These are phyloP conservation scores for Tapera naevia DNA, from an alignment of 2,797 vertebrate species.

Conservation along the genomic window DNA sequence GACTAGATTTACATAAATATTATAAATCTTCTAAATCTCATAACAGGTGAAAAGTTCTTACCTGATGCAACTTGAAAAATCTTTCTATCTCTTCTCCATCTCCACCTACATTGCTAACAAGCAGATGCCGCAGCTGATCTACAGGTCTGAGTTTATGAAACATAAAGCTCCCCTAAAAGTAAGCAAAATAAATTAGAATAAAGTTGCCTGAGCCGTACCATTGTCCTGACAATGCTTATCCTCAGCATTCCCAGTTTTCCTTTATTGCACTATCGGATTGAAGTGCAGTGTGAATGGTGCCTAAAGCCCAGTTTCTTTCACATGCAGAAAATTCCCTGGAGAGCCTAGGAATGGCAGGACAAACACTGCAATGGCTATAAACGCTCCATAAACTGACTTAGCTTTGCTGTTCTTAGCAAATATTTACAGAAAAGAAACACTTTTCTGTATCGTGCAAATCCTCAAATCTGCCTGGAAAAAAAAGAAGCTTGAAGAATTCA, in stretches of 20 bases:
- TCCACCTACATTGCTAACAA: slow-evolving; percentile 90
- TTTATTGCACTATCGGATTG: accelerated
- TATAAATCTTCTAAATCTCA: background rate
- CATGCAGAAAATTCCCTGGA: background rate
- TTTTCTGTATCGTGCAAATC: background rate
- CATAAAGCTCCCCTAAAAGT: slow-evolving; percentile 90
- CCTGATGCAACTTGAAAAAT: slow-evolving; percentile 96
- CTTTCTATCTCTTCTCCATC: slow-evolving; percentile 96
- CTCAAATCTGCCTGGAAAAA: background rate
- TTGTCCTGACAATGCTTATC: background rate
- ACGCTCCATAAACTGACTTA: background rate
- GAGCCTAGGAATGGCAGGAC: background rate
- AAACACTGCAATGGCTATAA: background rate
- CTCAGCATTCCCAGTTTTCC: background rate
- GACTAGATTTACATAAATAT: background rate
- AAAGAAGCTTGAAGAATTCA: background rate
- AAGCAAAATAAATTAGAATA: background rate
- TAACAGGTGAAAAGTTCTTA: slow-evolving; percentile 51
- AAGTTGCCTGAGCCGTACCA: background rate
- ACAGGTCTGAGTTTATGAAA: slow-evolving; percentile 96
- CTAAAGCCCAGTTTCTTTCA: background rate
- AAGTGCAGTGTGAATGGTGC: background rate
- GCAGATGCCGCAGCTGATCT: slow-evolving; percentile 92
- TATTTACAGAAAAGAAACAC: background rate
- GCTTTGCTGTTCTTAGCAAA: background rate